A percentile compares a stretch with the other conserved stretches of the same genome.
Conservation (phyloP, 1,140 invertebrate genomes). For the Nebria ingens region DNA sequence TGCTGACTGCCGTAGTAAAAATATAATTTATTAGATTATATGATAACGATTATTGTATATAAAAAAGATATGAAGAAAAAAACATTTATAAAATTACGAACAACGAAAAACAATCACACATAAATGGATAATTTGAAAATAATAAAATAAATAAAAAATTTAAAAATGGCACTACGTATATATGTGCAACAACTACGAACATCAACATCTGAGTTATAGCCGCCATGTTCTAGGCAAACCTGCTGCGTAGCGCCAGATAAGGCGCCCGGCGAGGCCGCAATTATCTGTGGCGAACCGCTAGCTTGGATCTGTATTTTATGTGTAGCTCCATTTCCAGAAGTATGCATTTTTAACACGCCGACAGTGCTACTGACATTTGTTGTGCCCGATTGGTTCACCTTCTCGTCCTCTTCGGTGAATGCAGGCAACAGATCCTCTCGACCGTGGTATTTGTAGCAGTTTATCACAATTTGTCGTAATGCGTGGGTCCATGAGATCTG, state of each 20-base stretch:
- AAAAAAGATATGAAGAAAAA: too few species aligned
- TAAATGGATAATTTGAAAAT: too few species aligned
- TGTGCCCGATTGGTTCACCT: slow-evolving; percentile 43
- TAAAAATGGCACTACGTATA: too few species aligned
- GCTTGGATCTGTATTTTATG: slow-evolving; percentile 41
- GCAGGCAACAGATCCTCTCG: slow-evolving; percentile 90
- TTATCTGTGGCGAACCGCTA: slow-evolving; percentile 39
- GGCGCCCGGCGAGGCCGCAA: slow-evolving; percentile 46
- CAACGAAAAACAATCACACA: too few species aligned
- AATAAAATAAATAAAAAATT: neutral
- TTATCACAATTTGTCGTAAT: slow-evolving; percentile 93
- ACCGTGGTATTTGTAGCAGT: slow-evolving; percentile 97
- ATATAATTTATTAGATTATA: too few species aligned
- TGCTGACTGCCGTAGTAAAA: too few species aligned
- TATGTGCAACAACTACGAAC: slow-evolving; percentile 39
- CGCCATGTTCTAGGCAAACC: slow-evolving; percentile 61
- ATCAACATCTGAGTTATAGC: slow-evolving; percentile 49
- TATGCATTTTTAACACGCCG: slow-evolving; percentile 52
- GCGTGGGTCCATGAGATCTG: slow-evolving; percentile 98
- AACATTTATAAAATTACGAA: too few species aligned
- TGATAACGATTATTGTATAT: too few species aligned
- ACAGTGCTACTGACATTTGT: slow-evolving; percentile 43
- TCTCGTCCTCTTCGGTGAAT: slow-evolving; percentile 86
- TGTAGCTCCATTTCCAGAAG: slow-evolving; percentile 37
- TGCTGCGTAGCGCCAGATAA: slow-evolving; percentile 50